Conservation (phyloP, 2,797 vertebrate genomes). For the Pipistrellus pygmaeus region DNA sequence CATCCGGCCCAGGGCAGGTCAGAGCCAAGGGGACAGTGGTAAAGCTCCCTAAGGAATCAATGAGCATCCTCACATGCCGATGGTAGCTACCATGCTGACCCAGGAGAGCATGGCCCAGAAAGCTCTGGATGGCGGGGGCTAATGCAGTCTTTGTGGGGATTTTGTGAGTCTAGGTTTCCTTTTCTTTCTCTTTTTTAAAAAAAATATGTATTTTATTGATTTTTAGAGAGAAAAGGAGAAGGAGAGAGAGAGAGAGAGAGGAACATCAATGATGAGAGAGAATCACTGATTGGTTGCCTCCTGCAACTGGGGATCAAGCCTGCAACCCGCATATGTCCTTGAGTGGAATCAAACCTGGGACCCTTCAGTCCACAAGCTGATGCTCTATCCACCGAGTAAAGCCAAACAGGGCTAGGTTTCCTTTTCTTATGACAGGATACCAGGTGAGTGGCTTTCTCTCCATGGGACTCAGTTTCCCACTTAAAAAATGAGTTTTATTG, state of each 20-base stretch:
- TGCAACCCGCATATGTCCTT: too few species aligned
- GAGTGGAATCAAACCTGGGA: too few species aligned
- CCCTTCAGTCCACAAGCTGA: too few species aligned
- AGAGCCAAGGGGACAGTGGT: neutral
- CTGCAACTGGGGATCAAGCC: too few species aligned
- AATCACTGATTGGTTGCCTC: too few species aligned
- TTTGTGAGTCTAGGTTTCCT: neutral
- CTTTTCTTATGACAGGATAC: neutral
- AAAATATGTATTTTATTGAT: too few species aligned
- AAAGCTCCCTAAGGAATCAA: neutral
- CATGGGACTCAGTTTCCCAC: conserved; percentile 15
- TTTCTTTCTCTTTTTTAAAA: neutral
- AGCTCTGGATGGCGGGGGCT: neutral
- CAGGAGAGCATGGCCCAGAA: neutral
- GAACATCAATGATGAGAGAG: too few species aligned
- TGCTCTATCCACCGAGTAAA: too few species aligned
- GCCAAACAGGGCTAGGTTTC: neutral
- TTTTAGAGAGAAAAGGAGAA: too few species aligned
- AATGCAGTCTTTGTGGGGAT: neutral
- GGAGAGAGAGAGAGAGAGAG: too few species aligned
- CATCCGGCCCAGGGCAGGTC: neutral
- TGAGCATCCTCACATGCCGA: neutral
- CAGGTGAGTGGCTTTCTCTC: neutral
- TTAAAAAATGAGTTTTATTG: neutral
- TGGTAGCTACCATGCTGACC: neutral